Conservation (phyloP, 1,140 invertebrate species). For the Heliconius congener region DNA sequence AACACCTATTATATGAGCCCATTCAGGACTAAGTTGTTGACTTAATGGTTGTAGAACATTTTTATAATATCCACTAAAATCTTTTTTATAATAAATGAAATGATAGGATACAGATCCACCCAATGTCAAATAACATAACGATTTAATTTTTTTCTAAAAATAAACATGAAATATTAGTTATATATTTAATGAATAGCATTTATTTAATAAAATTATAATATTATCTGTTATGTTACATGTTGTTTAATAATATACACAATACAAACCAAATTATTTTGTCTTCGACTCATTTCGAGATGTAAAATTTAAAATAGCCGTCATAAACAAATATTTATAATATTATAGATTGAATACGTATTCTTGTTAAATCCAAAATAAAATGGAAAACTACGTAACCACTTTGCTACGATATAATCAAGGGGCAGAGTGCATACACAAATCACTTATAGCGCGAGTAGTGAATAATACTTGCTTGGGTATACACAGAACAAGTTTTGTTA, state of each 20-base stretch:
- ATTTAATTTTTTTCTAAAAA: constrained; percentile 83
- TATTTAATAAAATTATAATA: too few relatives aligned
- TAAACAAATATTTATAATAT: too few relatives aligned
- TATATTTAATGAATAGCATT: too few relatives aligned
- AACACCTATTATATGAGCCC: constrained; percentile 89
- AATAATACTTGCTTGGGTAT: neutral
- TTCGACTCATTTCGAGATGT: constrained; percentile 30
- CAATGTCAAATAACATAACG: constrained; percentile 79
- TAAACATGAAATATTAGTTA: neutral
- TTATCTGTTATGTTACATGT: too few relatives aligned
- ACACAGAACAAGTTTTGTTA: neutral
- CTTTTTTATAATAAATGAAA: constrained; percentile 85
- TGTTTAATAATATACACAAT: neutral
- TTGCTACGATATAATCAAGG: neutral
- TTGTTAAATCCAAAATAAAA: too few relatives aligned
- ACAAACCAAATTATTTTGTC: constrained; percentile 38
- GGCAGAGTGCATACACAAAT: neutral
- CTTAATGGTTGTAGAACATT: constrained; percentile 87
- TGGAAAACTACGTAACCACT: too few relatives aligned
- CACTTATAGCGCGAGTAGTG: neutral
- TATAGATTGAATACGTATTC: too few relatives aligned
- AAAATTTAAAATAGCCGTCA: too few relatives aligned
- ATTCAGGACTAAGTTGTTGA: constrained; percentile 87
- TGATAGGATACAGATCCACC: constrained; percentile 84
- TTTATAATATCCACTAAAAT: constrained; percentile 89